These are phyloP conservation scores for Hydraecia micacea DNA, from an alignment of 2,888 invertebrate genomes.

Conservation along the genomic window DNA sequence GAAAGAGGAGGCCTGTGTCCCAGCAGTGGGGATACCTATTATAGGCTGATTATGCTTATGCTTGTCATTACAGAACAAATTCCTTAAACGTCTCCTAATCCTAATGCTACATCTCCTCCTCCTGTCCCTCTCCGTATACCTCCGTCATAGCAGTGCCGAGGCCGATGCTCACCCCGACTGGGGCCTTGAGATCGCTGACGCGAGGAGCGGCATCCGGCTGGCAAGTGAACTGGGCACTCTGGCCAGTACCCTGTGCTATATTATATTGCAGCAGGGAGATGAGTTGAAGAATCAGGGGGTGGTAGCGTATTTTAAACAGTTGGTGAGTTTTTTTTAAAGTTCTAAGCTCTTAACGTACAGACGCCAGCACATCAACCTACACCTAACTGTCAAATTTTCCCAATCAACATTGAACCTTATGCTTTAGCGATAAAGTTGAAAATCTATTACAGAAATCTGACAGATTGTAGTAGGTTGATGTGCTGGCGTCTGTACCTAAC, in stretches of 20 bases:
- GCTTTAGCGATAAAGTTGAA: no score
- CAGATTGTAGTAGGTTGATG: no score
- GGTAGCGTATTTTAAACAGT: conserved; percentile 96
- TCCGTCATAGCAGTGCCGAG: conserved; percentile 92
- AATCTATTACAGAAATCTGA: no score
- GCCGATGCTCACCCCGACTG: conserved; percentile 82
- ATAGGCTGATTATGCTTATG: no score
- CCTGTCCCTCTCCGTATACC: conserved; percentile 97
- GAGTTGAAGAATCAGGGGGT: conserved; percentile 98
- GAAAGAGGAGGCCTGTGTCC: no score
- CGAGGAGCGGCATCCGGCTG: conserved; percentile 90
- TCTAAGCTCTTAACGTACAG: not conserved
- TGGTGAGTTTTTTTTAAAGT: conserved; percentile 90
- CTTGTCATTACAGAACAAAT: conserved; percentile 93
- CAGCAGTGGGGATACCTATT: no score
- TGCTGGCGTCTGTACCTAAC: no score
- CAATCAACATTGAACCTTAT: no score
- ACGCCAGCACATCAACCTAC: no score
- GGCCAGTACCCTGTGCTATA: conserved; percentile 95
- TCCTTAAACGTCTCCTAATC: conserved; percentile 97
- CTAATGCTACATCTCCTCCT: conserved; percentile 96
- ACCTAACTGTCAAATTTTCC: no score
- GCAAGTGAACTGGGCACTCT: conserved; percentile 96
- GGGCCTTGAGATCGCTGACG: conserved; percentile 82
- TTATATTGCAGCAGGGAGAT: conserved; percentile 97